A percentile compares a stretch with the other conserved stretches of the same genome.
These are phyloP conservation scores for Drosophila athabasca DNA, from an alignment of 1,140 invertebrate species.

Conservation along the genomic window DNA sequence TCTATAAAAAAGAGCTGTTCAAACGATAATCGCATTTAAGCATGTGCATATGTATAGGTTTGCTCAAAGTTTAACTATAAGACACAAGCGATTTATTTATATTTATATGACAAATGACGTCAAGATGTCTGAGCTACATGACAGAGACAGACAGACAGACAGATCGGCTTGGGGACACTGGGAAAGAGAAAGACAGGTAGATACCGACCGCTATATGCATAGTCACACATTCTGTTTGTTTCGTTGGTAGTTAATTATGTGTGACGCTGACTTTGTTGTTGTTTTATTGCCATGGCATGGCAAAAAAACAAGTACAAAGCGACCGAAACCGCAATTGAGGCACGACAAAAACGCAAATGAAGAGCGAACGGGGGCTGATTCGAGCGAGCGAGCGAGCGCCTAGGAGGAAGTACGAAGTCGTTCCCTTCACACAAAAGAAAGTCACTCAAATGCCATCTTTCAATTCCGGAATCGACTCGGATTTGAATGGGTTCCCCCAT, in stretches of 20 bases:
- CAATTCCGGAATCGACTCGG: slow-evolving; percentile 31
- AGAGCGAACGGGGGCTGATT: slow-evolving; percentile 29
- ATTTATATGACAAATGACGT: slow-evolving; percentile 65
- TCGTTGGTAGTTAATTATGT: slow-evolving; percentile 58
- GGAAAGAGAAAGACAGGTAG: slow-evolving; percentile 6
- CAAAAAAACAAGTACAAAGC: slow-evolving; percentile 42
- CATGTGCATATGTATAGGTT: slow-evolving; percentile 27
- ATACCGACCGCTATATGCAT: slow-evolving; percentile 6
- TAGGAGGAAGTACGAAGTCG: slow-evolving; percentile 24
- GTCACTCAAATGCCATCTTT: slow-evolving; percentile 28
- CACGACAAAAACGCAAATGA: slow-evolving; percentile 24
- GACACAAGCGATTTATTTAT: slow-evolving; percentile 29
- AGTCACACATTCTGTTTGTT: slow-evolving; percentile 28
- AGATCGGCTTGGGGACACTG: not conserved
- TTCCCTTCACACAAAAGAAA: slow-evolving; percentile 49
- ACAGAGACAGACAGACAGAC: slow-evolving; percentile 1
- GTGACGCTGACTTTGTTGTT: slow-evolving; percentile 50
- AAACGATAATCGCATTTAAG: slow-evolving; percentile 7
- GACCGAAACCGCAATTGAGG: slow-evolving; percentile 50
- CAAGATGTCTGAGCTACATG: slow-evolving; percentile 44
- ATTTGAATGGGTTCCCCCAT: slow-evolving; percentile 10
- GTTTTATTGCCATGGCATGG: slow-evolving; percentile 26
- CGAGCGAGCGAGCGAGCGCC: too few relatives aligned
- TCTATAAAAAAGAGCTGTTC: too few relatives aligned
- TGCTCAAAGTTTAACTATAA: slow-evolving; percentile 23